Base-by-base conservation (phyloP, 2,113 vertebrate species). In the Hippoglossus stenolepis region DNA sequence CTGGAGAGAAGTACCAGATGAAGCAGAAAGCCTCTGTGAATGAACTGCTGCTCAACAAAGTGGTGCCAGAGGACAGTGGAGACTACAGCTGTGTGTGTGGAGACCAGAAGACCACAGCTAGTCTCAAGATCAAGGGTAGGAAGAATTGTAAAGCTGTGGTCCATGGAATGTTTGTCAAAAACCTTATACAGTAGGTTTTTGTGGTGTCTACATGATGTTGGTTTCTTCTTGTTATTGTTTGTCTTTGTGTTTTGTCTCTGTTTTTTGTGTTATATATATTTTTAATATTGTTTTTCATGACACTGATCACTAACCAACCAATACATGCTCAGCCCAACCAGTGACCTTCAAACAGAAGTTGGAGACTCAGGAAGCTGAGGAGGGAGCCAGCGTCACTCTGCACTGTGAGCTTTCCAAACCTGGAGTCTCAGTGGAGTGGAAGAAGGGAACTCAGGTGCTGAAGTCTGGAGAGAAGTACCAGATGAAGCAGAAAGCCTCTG, bases 371-470 rank as follows among this genome's bases (percentile, higher is more conserved):
- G 94, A 96, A 64, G 82, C 77, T 12, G 90, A 92, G 66, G 95
- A 95, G 77, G 95, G 93, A 3, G 90, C 87, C 45, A 82, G 82
- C 40, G 83, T 94, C 40, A 94, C 87, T 0, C 88, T 97, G 65
- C 90, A 49, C 26, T 97, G 96, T 24, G 82, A 93, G 77, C 93
- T 97, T 58, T 96, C 94, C 3, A 95, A 95, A 2, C 80, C 95
- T 24, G 93, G 85, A 0, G 76, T 88, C 0, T 89, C 94, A 0
- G 95, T 96, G 78, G 93, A 93, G 61, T 97, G 96, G 96, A 93
- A 85, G 77, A 94, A 85, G 5, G 88, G 76, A 65, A 20, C 75
- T 49, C 73, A 83, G 66, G 28, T 82, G 14, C 93, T 97, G 17
- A 90, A 23, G 0, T 3, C 71, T 1, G 88, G 94, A 69, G 85